Base-by-base conservation (phyloP, 1,140 invertebrate genomes). In the Thaumatotibia leucotreta region DNA sequence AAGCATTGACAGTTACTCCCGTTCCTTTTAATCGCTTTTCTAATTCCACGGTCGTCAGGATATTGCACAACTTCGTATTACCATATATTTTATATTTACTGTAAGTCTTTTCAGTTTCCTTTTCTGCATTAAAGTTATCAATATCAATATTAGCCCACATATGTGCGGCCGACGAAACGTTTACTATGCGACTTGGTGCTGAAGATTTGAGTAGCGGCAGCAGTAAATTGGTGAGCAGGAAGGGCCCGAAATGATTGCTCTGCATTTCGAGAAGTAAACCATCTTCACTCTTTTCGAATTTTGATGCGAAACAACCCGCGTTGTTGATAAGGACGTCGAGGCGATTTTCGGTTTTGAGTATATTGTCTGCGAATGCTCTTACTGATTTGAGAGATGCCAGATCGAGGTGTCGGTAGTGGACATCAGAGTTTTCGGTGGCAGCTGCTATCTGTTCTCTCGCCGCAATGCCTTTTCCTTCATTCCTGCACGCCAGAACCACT, bases 241-340 rank as follows among this genome's bases (percentile, higher is more conserved):
- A 97, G 22, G 95, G 96, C 0, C 96, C 96, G 80, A 96, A 96
- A 80, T 97, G 94, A 90, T 99, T 98, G 0, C 95, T 95, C 22
- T 95, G 96, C 95, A 97, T 97, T 0, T 95, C 95, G 66, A 95
- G 84, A 80, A 97, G 95, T 6, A 97, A 80, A 3, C 95, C 95
- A 88, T 98, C 96, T 79, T 94, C 94, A 92, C 80, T 94, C 72
- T 89, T 94, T 78, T 64, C 64, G 8, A 78, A 64, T 1, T 69
- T 65, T 0, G 54, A 32, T 4, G 63, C 63, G 22, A 20, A 92
- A 22, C 33, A 82, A 8, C 94, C 96, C 0, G 96, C 97, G 83
- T 97, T 97, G 77, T 97, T 96, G 35, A 98, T 93, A 0, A 98
- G 88, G 27, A 97, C 94, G 82, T 98, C 95, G 2, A 98, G 80